Percentiles rank a stretch among this genome's conserved stretches.
phyloP scores from a whole-genome alignment of 2,888 invertebrate species.

The Ormyrus labotus region DNA sequence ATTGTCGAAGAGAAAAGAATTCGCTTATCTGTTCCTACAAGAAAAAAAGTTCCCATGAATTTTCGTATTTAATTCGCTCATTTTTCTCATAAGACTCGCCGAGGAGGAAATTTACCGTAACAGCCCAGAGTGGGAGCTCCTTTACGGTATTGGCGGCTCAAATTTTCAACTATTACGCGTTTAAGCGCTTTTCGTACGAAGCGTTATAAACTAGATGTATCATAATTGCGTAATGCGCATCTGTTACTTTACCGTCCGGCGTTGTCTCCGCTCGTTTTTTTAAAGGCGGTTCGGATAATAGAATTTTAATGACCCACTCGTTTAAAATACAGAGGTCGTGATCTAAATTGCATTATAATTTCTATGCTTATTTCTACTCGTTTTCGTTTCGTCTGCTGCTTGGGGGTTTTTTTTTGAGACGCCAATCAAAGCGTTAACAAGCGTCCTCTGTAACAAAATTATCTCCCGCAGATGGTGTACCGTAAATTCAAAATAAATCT shows the following conservation, averaged over 20 bases:
- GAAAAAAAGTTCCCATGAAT: slow-evolving; percentile 46
- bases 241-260: neutral
- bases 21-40: neutral
- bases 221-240: slow-evolving; percentile 7
- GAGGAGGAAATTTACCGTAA: slow-evolving; percentile 32
- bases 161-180: neutral
- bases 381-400: neutral
- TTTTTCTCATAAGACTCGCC: slow-evolving; percentile 33
- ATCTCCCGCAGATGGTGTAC: neutral
- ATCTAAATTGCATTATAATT: slow-evolving; percentile 54
- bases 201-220: slow-evolving; percentile 3
- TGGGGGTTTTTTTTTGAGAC: neutral
- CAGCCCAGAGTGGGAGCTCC: slow-evolving; percentile 42
- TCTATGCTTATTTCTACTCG: slow-evolving; percentile 14
- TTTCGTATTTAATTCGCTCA: slow-evolving; percentile 47
- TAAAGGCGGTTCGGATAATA: slow-evolving; percentile 28
- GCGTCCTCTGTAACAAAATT: slow-evolving; percentile 17
- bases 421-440: slow-evolving; percentile 17
- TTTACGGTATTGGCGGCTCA: slow-evolving; percentile 3
- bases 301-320: slow-evolving; percentile 49
- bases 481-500: neutral
- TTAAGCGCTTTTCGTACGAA: neutral
- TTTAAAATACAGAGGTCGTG: slow-evolving; percentile 47
- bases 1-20: neutral
- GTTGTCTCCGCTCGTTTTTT: neutral